Evolutionary conservation across 2,113 vertebrate species (phyloP).

Genomic region (Trematocara nigrifrons): DNA sequence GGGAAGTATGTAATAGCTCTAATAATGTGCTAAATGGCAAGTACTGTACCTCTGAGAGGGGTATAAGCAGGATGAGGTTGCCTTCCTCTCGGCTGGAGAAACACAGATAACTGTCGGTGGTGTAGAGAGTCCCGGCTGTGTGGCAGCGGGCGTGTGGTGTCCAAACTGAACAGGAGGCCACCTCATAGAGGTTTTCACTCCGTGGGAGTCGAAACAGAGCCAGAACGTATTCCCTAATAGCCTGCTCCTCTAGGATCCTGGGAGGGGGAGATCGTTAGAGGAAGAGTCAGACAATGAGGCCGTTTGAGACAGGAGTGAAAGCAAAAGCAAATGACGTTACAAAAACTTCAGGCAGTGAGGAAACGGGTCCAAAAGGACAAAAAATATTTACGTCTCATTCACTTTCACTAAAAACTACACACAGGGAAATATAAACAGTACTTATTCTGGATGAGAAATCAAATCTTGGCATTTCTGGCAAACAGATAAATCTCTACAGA

Average conservation of each 20-base stretch:
- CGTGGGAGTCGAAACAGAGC: slow-evolving; percentile 89
- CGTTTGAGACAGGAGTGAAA: not conserved
- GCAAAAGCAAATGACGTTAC: not conserved
- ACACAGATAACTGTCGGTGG: slow-evolving; percentile 87
- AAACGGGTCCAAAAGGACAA: not conserved
- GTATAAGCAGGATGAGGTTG: slow-evolving; percentile 83
- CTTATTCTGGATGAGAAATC: not conserved
- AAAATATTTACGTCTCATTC: not conserved
- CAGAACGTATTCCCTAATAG: slow-evolving; percentile 86
- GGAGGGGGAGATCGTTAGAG: not conserved
- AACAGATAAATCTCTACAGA: not conserved
- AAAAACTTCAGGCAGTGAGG: not conserved
- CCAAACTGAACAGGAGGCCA: slow-evolving; percentile 86
- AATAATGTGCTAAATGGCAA: not conserved
- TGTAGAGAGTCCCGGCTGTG: slow-evolving; percentile 82
- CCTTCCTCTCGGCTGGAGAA: slow-evolving; percentile 90
- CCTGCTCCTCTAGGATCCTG: slow-evolving; percentile 90
- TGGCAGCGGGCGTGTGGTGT: slow-evolving; percentile 91
- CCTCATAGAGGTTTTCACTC: slow-evolving; percentile 77
- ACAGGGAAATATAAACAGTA: not conserved
- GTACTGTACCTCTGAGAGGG: slow-evolving; percentile 83
- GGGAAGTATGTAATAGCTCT: not conserved
- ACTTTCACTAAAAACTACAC: not conserved
- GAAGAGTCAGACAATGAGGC: not conserved
- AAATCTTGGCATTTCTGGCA: not conserved